Evolutionary conservation across 2,797 vertebrate species (phyloP).

Genomic region (Triplophysa bombifrons): DNA sequence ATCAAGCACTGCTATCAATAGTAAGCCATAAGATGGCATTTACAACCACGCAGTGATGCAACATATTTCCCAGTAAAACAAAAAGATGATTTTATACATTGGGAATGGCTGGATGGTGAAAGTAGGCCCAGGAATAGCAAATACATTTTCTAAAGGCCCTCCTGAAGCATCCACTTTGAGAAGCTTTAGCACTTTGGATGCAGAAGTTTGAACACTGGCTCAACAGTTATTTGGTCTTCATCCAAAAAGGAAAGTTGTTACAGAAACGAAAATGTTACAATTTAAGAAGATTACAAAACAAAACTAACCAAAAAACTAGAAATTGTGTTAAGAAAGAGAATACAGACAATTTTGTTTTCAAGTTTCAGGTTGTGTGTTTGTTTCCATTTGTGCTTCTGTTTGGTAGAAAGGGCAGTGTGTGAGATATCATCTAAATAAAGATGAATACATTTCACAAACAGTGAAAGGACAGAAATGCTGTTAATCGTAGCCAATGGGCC

Average conservation of each 20-base stretch:
- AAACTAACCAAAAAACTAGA: neutral
- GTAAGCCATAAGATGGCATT: neutral
- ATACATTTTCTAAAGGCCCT: neutral
- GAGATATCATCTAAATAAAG: neutral
- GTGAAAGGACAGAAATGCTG: neutral
- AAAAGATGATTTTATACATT: too few species aligned
- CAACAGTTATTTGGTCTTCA: neutral
- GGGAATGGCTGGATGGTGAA: neutral
- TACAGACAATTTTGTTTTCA: neutral
- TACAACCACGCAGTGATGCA: neutral
- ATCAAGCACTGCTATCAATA: neutral
- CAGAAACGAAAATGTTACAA: neutral
- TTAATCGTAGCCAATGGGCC: slow-evolving; percentile 15
- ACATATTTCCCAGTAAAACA: neutral
- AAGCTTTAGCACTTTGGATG: neutral
- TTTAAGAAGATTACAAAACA: neutral
- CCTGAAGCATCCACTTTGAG: neutral
- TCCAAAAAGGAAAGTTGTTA: too few species aligned
- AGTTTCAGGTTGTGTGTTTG: too few species aligned
- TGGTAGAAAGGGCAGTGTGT: neutral
- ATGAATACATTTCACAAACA: neutral
- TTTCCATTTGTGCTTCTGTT: neutral
- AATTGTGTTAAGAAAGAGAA: neutral
- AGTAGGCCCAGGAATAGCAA: neutral
- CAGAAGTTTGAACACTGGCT: neutral